Base-by-base conservation (phyloP, 2,797 vertebrate species). In the Microhierax caerulescens region DNA sequence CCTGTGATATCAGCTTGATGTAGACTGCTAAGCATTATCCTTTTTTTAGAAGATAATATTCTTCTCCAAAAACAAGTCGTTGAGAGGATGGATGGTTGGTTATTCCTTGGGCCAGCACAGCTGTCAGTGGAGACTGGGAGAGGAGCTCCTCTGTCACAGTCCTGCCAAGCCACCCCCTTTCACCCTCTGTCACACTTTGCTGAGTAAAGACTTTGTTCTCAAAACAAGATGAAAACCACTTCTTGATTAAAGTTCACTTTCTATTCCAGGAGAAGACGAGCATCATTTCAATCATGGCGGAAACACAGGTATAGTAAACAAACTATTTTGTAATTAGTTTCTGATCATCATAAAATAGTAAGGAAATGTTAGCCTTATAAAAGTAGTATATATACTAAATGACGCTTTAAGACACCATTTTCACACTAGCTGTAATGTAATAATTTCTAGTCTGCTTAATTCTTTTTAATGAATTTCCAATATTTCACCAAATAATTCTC, bases 261-360 rank as follows among this genome's bases (percentile, higher is more conserved):
- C 41, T 92, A 0, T 97, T 93, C 32, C 89, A 98, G 97, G 93
- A 54, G 85, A 86, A 63, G 53, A 85, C 3, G 91, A 96, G 5
- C 47, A 90, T 23, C 24, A 90, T 90, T 90, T 73, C 70, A 90
- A 77, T 50, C 77, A 76, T 2, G 85, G 61, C 50, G 95, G 47
- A 73, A 97, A 96, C 37, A 76, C 61, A 0, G 97, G 97, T 97
- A 97, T 6, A 92, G 91, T 92, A 88, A 97, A 93, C 68, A 37
- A 48, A 60, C 53, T 65, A 77, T 75, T 87, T n/a, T 34, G 25
- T 22, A 57, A 10, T 57, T 57, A 37, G 17, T 75, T 96, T 88
- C 21, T 2, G 1, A 61, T 41, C 7, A 47, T 51, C 32, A 28
- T 20, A 21, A 84, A 84, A 47, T 8, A 83, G 11, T 70, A 78